Percentiles rank a stretch among this genome's conserved stretches.
These are phyloP conservation scores for Sardina pilchardus DNA, from an alignment of 2,113 vertebrate species.

Conservation along the genomic window DNA sequence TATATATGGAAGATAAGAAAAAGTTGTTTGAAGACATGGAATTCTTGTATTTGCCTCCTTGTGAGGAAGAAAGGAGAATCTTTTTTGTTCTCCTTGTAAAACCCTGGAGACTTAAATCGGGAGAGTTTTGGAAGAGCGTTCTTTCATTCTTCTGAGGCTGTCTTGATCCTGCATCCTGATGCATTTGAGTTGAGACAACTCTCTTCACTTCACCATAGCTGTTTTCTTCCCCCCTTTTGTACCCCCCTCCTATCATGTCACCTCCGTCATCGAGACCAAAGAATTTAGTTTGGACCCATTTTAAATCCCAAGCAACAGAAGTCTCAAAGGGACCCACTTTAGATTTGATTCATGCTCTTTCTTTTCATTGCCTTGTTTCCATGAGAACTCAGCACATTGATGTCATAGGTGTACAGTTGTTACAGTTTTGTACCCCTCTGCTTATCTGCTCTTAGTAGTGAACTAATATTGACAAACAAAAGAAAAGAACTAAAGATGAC, in stretches of 20 bases:
- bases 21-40: slow-evolving; percentile 36
- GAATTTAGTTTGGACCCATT: slow-evolving; percentile 67
- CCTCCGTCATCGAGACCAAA: slow-evolving; percentile 70
- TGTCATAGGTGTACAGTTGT: slow-evolving; percentile 36
- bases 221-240: slow-evolving; percentile 20
- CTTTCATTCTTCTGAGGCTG: not conserved
- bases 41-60: slow-evolving; percentile 29
- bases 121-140: not conserved
- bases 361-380: slow-evolving; percentile 44
- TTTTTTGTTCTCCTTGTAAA: not conserved
- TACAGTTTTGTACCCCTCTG: slow-evolving; percentile 12
- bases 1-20: slow-evolving; percentile 50
- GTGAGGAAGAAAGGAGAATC: not conserved
- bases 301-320: slow-evolving; percentile 37
- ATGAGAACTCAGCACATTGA: slow-evolving; percentile 41
- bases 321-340: slow-evolving; percentile 47
- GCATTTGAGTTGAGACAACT: not conserved
- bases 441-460: slow-evolving; percentile 4
- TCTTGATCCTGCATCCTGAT: not conserved
- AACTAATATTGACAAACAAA: slow-evolving; percentile 5
- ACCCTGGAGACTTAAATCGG: not conserved
- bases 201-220: not conserved
- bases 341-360: not conserved
- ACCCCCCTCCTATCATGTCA: not conserved
- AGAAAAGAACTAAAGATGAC: not conserved